Base-by-base conservation (phyloP, 64 coral and sea anemone genomes). In the Montipora cactus region DNA sequence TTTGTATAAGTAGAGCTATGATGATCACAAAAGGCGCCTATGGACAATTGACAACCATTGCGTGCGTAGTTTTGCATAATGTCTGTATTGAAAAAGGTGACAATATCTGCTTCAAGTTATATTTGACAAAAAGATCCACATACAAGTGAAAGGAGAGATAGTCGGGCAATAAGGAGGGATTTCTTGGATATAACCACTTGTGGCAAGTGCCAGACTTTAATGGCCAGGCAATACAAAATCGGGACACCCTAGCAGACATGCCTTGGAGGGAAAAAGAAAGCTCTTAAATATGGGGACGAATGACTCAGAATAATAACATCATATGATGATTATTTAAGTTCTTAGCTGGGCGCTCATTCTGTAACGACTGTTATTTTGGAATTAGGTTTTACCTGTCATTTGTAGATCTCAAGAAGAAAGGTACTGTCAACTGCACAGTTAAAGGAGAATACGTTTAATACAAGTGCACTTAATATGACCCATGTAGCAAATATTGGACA, bases 61-160 rank as follows among this genome's bases (percentile, higher is more conserved):
- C 74, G 1, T 37, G 74, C 21, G 8, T 76, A 7, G 74, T 76
- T 45, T 76, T 76, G 74, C 74, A 76, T 76, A 28, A 76, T 10
- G 8, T 44, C 21, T 76, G 74, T 7, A 76, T 76, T 76, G 74
- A 76, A 76, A 76, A 76, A 44, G 74, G 20, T 8, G 74, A 76
- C 8, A 45, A 22, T 23, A 76, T 46, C 74, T 76, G 7, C 28
- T 47, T 22, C 74, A 76, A 76, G 74, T 23, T 76, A 76, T 7
- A 16, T 64, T 4, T 64, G 8, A 64, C 61, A 12, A 64, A 37
- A 12, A 64, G 59, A 64, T 64, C 59, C 59, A 64, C 59, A 4
- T 64, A 14, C 59, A 15, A 64, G 13, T 16, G 61, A 11, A 12
- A 64, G 14, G 14, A 64, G 61, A 64, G 61, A 64, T 64, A 14